These are phyloP conservation scores for Volucella inanis DNA, from an alignment of 2,888 invertebrate species.

Conservation along the genomic window DNA sequence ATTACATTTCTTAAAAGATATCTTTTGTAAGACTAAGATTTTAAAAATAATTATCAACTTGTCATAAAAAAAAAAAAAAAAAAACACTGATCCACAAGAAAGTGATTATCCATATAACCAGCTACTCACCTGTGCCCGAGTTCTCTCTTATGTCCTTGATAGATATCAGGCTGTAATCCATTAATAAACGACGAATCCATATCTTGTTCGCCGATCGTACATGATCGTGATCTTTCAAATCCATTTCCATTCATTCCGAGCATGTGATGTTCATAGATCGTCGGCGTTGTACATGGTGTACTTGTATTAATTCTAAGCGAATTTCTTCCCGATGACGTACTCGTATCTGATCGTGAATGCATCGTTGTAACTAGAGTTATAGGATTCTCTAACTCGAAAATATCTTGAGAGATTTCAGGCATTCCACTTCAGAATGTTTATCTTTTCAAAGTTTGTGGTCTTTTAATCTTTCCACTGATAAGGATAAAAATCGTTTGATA, in stretches of 20 bases:
- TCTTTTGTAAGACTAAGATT: too few relatives aligned
- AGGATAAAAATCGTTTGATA: not conserved
- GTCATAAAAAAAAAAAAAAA: too few relatives aligned
- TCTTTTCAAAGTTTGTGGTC: not conserved
- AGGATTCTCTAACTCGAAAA: constrained; percentile 85
- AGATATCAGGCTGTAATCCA: constrained; percentile 76
- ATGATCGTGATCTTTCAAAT: constrained; percentile 64
- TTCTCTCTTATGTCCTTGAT: constrained; percentile 81
- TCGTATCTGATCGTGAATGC: constrained; percentile 85
- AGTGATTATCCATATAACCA: not conserved
- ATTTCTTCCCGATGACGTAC: constrained; percentile 80
- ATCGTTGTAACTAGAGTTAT: constrained; percentile 84
- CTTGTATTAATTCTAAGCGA: constrained; percentile 43
- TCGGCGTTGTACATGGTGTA: constrained; percentile 39
- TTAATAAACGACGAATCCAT: constrained; percentile 80
- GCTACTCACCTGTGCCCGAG: constrained; percentile 81
- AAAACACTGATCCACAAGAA: not conserved
- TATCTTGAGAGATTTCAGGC: constrained; percentile 84
- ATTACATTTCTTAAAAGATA: too few relatives aligned
- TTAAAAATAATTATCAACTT: too few relatives aligned
- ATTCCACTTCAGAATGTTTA: constrained; percentile 79
- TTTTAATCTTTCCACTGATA: not conserved
- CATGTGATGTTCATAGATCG: constrained; percentile 54
- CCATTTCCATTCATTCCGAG: constrained; percentile 31
- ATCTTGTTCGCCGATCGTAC: constrained; percentile 79